phyloP scores from a whole-genome alignment of 1,140 invertebrate species.

The Dryas iulia region DNA sequence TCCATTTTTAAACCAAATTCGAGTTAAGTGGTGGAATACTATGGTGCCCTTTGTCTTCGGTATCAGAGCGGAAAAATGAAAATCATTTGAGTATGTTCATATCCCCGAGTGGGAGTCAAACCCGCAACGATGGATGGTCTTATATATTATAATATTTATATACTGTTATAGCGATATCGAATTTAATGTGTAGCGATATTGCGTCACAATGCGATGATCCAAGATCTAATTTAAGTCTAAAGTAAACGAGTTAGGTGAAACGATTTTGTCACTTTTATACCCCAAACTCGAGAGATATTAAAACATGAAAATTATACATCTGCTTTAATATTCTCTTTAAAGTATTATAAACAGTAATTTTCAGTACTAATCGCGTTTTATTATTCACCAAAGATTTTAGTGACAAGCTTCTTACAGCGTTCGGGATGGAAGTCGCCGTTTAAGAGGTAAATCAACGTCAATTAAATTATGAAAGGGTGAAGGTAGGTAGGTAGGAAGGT shows the following conservation, averaged over 20 bases:
- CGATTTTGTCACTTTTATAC: background rate
- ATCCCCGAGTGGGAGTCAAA: no score
- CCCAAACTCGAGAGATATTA: background rate
- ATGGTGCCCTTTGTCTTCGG: no score
- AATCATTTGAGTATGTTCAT: no score
- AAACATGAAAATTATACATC: background rate
- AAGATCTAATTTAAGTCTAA: background rate
- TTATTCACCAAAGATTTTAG: conserved; percentile 18
- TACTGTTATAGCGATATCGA: no score
- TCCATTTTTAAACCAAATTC: no score
- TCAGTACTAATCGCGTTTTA: conserved; percentile 18
- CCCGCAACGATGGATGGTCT: no score
- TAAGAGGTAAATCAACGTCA: conserved; percentile 39
- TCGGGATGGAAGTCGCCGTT: conserved; percentile 25
- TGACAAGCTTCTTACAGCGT: conserved; percentile 24
- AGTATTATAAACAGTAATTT: background rate
- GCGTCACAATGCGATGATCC: background rate
- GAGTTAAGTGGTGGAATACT: no score
- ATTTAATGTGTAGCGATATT: no score
- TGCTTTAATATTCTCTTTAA: background rate
- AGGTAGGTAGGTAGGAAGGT: no score
- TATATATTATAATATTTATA: no score
- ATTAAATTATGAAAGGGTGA: conserved; percentile 37
- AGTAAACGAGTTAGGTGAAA: background rate
- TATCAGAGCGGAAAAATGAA: no score